These are phyloP conservation scores for Desmophyllum pertusum DNA, from an alignment of 92 coral and sea anemone genomes.

Conservation along the genomic window DNA sequence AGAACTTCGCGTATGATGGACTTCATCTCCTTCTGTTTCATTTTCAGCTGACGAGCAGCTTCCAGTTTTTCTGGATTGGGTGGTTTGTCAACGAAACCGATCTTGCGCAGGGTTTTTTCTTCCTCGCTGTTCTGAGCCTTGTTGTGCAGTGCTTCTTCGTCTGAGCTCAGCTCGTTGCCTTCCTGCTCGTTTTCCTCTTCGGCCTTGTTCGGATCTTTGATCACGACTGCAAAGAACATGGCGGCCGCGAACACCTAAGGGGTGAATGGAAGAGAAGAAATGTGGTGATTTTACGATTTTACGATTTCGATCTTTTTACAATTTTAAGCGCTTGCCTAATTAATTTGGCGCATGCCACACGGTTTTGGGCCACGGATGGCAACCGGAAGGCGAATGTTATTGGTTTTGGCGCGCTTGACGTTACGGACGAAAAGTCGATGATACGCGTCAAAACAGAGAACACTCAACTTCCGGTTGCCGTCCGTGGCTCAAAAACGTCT, in stretches of 20 bases:
- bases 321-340: background rate
- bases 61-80: constrained; percentile 91
- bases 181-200: constrained; percentile 88
- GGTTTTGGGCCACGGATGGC: too few relatives aligned
- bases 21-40: constrained; percentile 93
- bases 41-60: constrained; percentile 70
- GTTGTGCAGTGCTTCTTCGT: constrained; percentile 82
- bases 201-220: constrained; percentile 95
- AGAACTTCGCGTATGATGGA: constrained; percentile 79
- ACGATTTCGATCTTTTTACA: too few relatives aligned
- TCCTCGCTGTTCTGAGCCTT: constrained; percentile 70
- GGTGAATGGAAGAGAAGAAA: background rate
- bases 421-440: too few relatives aligned
- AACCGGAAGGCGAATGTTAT: too few relatives aligned
- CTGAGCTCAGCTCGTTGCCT: constrained; percentile 77
- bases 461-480: too few relatives aligned
- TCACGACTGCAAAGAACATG: constrained; percentile 91
- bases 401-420: too few relatives aligned
- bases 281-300: background rate
- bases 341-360: background rate
- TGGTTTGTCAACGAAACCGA: constrained; percentile 90
- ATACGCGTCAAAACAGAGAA: too few relatives aligned
- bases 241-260: constrained; percentile 93
- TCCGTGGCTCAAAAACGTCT: too few relatives aligned
- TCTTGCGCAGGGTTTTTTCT: constrained; percentile 67